phyloP scores from a whole-genome alignment of 2,113 vertebrate genomes.

The Condylura cristata region DNA sequence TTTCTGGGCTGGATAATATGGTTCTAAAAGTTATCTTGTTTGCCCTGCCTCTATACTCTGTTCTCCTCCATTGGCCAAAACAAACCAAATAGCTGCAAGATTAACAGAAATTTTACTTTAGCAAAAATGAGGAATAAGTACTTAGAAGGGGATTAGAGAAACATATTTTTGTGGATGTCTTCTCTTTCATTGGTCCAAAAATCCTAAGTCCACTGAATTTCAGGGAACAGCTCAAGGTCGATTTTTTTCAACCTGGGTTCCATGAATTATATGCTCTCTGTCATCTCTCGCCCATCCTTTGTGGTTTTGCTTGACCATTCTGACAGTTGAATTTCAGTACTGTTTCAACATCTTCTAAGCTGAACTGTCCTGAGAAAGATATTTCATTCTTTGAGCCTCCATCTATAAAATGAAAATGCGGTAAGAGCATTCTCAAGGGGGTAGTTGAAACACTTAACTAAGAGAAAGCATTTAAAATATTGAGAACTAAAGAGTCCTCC shows the following conservation, averaged over 20 bases:
- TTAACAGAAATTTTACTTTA: neutral
- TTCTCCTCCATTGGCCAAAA: neutral
- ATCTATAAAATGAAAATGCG: neutral
- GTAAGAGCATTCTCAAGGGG: neutral
- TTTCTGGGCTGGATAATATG: neutral
- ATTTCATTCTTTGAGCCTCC: neutral
- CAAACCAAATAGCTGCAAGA: neutral
- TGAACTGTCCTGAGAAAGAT: neutral
- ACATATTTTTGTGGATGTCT: neutral
- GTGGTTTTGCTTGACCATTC: neutral
- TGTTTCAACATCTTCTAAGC: neutral
- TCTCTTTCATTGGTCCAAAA: neutral
- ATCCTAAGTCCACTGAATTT: neutral
- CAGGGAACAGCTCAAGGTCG: neutral
- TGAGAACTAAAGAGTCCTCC: neutral
- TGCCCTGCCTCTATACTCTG: neutral
- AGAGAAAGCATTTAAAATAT: constrained; percentile 10
- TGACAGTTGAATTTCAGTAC: neutral
- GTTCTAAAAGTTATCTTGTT: neutral
- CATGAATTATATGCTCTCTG: neutral
- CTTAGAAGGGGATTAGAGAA: neutral
- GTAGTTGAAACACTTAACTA: neutral
- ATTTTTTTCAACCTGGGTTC: neutral
- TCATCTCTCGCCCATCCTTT: neutral
- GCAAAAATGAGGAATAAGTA: neutral